Conservation (phyloP, 1,140 invertebrate species). For the Rhagoletis pomonella region DNA sequence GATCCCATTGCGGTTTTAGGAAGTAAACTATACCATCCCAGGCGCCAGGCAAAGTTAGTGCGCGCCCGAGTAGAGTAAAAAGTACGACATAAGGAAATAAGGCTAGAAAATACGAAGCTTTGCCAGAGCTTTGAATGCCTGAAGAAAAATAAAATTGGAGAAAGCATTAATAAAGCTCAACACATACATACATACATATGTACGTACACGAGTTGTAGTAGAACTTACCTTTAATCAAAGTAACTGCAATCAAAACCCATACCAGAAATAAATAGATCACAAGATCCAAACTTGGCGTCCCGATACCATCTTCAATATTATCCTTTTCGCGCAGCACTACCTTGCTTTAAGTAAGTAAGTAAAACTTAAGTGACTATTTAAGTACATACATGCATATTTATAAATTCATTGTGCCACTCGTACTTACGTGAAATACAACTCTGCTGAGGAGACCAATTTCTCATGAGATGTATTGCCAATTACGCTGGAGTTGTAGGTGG, state of each 20-base stretch:
- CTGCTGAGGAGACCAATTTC: slow-evolving; percentile 70
- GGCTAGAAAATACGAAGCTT: slow-evolving; percentile 83
- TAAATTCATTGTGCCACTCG: neutral
- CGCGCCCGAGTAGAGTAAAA: slow-evolving; percentile 78
- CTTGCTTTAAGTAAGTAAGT: slow-evolving; percentile 70
- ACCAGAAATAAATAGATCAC: slow-evolving; percentile 81
- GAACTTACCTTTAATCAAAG: slow-evolving; percentile 76
- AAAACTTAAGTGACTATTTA: neutral
- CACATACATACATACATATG: neutral
- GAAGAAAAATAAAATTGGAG: slow-evolving; percentile 20
- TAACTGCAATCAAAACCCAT: slow-evolving; percentile 82
- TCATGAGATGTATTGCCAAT: neutral
- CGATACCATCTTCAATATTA: slow-evolving; percentile 79
- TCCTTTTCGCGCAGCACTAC: slow-evolving; percentile 77
- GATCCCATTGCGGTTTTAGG: slow-evolving; percentile 81
- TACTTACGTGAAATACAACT: slow-evolving; percentile 75
- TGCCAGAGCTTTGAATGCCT: slow-evolving; percentile 81
- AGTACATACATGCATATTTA: neutral
- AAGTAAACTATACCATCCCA: slow-evolving; percentile 85
- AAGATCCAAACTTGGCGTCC: slow-evolving; percentile 80
- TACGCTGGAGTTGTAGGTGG: slow-evolving; percentile 26
- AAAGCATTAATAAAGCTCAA: neutral
- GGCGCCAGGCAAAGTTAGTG: slow-evolving; percentile 86
- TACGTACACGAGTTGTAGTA: neutral
- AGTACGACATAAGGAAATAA: slow-evolving; percentile 86